Conservation (phyloP, 2,888 invertebrate genomes). For the Taphrorychus bicolor region DNA sequence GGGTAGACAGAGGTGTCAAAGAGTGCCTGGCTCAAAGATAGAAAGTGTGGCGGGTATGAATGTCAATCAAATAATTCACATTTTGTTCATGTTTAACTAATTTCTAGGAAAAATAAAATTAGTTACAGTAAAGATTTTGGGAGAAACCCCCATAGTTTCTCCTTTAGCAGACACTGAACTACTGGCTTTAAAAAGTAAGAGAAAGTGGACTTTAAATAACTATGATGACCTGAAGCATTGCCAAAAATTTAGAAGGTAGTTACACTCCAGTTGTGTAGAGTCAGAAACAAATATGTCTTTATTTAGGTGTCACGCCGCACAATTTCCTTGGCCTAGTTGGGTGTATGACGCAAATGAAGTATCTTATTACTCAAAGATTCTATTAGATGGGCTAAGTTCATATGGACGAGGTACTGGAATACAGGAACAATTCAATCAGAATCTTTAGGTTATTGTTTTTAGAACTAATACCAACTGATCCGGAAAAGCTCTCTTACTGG, state of each 20-base stretch:
- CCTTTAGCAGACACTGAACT: conserved; percentile 62
- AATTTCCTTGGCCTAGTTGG: conserved; percentile 54
- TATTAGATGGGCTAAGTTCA: conserved; percentile 50
- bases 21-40: conserved; percentile 59
- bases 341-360: conserved; percentile 57
- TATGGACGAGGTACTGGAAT: conserved; percentile 49
- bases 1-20: conserved; percentile 77
- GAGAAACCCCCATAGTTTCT: conserved; percentile 69
- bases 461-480: conserved; percentile 70
- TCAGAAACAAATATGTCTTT: neutral
- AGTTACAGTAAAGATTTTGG: conserved; percentile 71
- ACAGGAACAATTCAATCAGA: too few relatives aligned
- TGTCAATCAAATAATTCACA: too few relatives aligned
- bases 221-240: conserved; percentile 50
- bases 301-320: conserved; percentile 54
- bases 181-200: conserved; percentile 60
- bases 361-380: conserved; percentile 51
- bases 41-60: conserved; percentile 50
- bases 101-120: conserved; percentile 59
- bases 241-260: conserved; percentile 55
- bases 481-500: conserved; percentile 79
- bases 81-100: too few relatives aligned
- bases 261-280: neutral
- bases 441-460: too few relatives aligned
- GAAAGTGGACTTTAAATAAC: conserved; percentile 51